Evolutionary conservation across 2,888 invertebrate genomes (phyloP), one percentile per base, ranked within the genome.

Genomic region (Ryuthela nishihirai): DNA sequence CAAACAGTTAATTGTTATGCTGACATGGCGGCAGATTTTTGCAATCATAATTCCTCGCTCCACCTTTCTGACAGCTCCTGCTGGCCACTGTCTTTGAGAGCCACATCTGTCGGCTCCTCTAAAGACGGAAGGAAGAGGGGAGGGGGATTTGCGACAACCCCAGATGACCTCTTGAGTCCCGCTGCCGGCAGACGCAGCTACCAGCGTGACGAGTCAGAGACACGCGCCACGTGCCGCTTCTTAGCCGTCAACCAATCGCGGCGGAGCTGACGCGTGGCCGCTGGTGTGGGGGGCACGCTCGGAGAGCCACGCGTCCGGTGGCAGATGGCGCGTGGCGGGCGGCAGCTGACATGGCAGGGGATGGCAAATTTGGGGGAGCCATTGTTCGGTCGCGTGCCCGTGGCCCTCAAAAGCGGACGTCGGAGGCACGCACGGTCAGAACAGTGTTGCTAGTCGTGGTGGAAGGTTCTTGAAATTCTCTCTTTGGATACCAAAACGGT

Each of bases 311-410:
- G n/a, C n/a, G n/a, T n/a, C n/a, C n/a, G 41, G 23, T 41, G 53
- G 53, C 59, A 59, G 59, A 41, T 59, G 59, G 47, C 59, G 53
- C 59, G 53, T 53, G 59, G 48, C 59, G 53, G 48, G 53, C 53
- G 59, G 48, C 53, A 47, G 21, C 10, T 47, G 10, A 29, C 9
- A 29, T 9, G 12, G 29, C 7, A 29, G 29, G 29, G 7, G 50
- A 48, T 17, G 52, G 18, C 20, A 38, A 46, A 42, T 50, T 46
- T 52, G 45, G 46, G 48, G 7, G 24, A 39, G 15, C 23, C 10
- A 23, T 41, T 41, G 25, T 12, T 20, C 12, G 25, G 52, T 32
- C 59, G 59, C 59, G 59, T 59, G 59, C 43, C 56, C 12, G 40
- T 3, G 23, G 35, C 10, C 25, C 36, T 52, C 50, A 53, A 59